Evolutionary conservation across 2,113 vertebrate genomes (phyloP).

Genomic region (Pygoscelis antarcticus): DNA sequence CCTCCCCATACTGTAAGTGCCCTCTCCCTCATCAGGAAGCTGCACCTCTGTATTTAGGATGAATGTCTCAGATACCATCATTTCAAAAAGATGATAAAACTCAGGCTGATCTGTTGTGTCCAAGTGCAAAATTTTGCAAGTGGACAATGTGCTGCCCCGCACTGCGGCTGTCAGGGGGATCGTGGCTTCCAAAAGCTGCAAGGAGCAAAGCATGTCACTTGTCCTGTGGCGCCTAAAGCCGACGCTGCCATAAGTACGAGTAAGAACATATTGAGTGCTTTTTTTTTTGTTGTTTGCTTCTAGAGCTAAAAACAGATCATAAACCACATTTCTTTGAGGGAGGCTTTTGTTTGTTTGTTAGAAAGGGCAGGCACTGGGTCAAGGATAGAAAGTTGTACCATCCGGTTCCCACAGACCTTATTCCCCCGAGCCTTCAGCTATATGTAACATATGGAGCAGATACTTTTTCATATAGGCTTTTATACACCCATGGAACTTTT

Average conservation of each 20-base stretch:
- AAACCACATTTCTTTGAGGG: background rate
- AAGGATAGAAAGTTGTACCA: conserved; percentile 8
- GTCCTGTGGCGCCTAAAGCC: background rate
- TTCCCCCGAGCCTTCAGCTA: background rate
- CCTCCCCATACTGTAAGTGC: background rate
- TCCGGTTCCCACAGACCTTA: conserved; percentile 39
- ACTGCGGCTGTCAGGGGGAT: background rate
- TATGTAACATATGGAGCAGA: conserved; percentile 5
- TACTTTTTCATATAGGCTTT: background rate
- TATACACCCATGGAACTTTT: background rate
- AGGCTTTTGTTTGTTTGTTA: conserved; percentile 15
- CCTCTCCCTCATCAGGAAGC: background rate
- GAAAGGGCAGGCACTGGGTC: conserved; percentile 51
- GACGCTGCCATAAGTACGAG: rapidly evolving
- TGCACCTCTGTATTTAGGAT: background rate
- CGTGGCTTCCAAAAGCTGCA: background rate
- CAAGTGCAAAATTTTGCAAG: background rate
- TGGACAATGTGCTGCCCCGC: rapidly evolving
- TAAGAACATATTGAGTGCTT: background rate
- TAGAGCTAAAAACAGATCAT: conserved; percentile 9
- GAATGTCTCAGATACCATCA: background rate
- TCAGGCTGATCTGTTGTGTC: background rate
- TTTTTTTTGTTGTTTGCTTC: background rate
- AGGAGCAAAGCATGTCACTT: background rate
- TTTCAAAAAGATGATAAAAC: background rate